A percentile compares a stretch with the other conserved stretches of the same genome.
phyloP scores from a whole-genome alignment of 2,888 invertebrate genomes.

The Athripsodes cinereus region DNA sequence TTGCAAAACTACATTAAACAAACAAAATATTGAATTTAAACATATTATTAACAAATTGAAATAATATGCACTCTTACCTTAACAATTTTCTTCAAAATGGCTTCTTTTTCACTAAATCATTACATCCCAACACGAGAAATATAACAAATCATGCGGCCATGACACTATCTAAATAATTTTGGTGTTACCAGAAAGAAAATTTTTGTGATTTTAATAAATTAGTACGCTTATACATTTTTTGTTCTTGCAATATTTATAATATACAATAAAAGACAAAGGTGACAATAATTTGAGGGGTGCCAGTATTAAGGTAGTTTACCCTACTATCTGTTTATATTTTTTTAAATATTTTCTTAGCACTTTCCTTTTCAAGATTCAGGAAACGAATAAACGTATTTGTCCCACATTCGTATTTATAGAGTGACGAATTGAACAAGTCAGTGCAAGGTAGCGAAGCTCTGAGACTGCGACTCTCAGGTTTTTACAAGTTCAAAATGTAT shows the following conservation, averaged over 20 bases:
- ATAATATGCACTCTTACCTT: neutral
- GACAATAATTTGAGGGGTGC: conserved; percentile 3
- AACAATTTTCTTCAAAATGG: conserved; percentile 5
- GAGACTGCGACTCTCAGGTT: too few species aligned
- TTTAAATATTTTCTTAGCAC: too few species aligned
- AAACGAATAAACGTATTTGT: too few species aligned
- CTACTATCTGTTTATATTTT: too few species aligned
- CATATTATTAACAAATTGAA: neutral
- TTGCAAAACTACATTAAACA: too few species aligned
- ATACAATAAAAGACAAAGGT: neutral
- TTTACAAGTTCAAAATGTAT: too few species aligned
- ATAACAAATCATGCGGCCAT: neutral
- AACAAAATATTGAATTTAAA: neutral
- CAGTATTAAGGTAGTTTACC: conserved; percentile 1
- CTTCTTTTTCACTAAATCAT: neutral
- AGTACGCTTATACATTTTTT: neutral
- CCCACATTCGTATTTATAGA: too few species aligned
- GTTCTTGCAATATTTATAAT: conserved; percentile 2
- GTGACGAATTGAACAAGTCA: too few species aligned
- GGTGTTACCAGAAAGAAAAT: conserved; percentile 2
- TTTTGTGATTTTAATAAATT: neutral
- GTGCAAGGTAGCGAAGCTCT: too few species aligned
- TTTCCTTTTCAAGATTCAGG: too few species aligned
- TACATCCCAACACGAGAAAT: neutral
- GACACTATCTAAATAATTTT: neutral